Percentiles rank a stretch among this genome's conserved stretches.
These are phyloP conservation scores for Ernsta delagoae DNA, from an alignment of 2,888 invertebrate genomes.

Conservation along the genomic window DNA sequence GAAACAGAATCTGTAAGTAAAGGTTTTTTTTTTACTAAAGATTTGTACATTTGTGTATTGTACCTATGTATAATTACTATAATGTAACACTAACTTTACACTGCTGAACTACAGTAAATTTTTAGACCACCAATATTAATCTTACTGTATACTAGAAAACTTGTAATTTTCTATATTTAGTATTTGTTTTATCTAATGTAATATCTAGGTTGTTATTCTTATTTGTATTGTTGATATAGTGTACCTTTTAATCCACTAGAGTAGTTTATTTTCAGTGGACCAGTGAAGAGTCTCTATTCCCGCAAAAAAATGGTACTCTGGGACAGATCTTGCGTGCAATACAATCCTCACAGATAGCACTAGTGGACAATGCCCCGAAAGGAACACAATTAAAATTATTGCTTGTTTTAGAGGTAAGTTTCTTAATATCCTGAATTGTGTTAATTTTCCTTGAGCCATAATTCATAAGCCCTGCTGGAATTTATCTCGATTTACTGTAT, in stretches of 20 bases:
- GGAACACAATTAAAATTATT: conserved; percentile 97
- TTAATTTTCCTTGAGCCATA: background rate
- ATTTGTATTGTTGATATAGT: too few species aligned
- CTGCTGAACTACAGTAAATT: too few species aligned
- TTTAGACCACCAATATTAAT: too few species aligned
- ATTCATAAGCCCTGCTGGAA: too few species aligned
- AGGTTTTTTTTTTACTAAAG: background rate
- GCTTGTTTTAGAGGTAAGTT: conserved; percentile 87
- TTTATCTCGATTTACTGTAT: too few species aligned
- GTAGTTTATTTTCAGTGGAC: conserved; percentile 65
- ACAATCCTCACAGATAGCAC: conserved; percentile 87
- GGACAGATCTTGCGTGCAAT: conserved; percentile 88
- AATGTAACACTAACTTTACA: too few species aligned
- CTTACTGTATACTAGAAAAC: too few species aligned
- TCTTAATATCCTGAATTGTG: background rate
- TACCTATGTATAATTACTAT: too few species aligned
- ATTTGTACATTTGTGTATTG: background rate
- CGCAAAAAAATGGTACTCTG: conserved; percentile 73
- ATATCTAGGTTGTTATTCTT: too few species aligned
- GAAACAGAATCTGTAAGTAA: conserved; percentile 67
- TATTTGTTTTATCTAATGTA: too few species aligned
- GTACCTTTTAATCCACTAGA: background rate
- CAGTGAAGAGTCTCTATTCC: conserved; percentile 73
- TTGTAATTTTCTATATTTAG: too few species aligned
- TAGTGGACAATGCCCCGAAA: conserved; percentile 91